phyloP scores from a whole-genome alignment of 2,797 vertebrate species.

The Ceryle rudis region DNA sequence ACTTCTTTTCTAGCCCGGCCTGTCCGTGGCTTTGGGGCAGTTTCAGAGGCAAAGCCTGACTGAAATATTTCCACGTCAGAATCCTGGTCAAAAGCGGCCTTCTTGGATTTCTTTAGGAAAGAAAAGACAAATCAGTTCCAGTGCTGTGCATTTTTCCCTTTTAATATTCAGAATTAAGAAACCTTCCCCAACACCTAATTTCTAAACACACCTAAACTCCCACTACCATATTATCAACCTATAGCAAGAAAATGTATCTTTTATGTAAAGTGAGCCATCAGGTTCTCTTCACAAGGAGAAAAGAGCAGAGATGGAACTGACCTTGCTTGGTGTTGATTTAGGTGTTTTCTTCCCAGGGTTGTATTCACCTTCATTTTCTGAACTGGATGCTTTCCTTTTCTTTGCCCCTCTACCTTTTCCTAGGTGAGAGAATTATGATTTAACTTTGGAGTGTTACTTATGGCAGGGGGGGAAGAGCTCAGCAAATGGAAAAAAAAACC shows the following conservation, averaged over 20 bases:
- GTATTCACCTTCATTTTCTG: conserved; percentile 93
- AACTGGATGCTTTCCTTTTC: conserved; percentile 94
- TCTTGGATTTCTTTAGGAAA: conserved; percentile 87
- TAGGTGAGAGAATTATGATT: conserved; percentile 17
- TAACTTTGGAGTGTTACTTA: background rate
- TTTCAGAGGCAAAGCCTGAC: conserved; percentile 77
- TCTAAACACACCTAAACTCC: background rate
- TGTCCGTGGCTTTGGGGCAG: conserved; percentile 83
- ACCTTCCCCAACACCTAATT: background rate
- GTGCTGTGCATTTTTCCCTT: background rate
- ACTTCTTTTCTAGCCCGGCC: conserved; percentile 95
- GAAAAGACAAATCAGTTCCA: background rate
- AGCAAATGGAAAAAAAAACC: background rate
- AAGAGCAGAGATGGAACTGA: conserved; percentile 58
- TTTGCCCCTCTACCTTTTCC: conserved; percentile 92
- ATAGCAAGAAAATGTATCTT: accelerated
- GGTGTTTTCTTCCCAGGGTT: conserved; percentile 88
- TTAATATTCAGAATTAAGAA: background rate
- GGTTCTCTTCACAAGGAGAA: background rate
- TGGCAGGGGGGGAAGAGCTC: background rate
- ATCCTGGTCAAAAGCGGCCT: conserved; percentile 81
- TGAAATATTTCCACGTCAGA: conserved; percentile 88
- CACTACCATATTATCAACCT: background rate
- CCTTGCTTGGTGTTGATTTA: conserved; percentile 83
- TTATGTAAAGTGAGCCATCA: background rate